Evolutionary conservation across 2,797 vertebrate species (phyloP), one percentile per base, ranked within the genome.

Genomic region (Borostomias antarcticus): DNA sequence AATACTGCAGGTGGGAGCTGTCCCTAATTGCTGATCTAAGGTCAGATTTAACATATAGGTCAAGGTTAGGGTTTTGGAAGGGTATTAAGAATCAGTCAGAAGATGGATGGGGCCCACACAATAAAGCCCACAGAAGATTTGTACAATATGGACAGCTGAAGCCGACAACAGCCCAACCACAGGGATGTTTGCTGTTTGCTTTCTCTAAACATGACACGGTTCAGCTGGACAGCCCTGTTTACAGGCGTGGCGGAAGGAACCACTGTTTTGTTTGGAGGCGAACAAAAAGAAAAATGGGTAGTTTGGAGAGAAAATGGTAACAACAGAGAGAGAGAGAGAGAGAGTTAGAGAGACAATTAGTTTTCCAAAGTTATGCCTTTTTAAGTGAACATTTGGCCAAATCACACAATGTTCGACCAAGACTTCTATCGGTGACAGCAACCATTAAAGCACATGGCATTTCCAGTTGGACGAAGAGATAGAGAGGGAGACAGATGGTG

Each of bases 171-270:
- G 71, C 73, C 63, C 73, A 57, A 81, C 75, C 79, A 70, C 65
- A n/a, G 74, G 75, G 75, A 78, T 86, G 76, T 83, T 86, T 88
- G 80, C 79, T 81, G 72, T 81, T 85, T 83, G 75, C 73, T 66
- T 73, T 78, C 69, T 73, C 64, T 66, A 81, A 86, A 77, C 79
- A 83, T 69, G 80, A 84, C 76, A 80, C 67, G 82, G 67, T 69
- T 73, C 85, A 85, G 77, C 82, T 81, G 85, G 84, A 84, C 73
- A 30, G 68, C 54, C 82, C 58, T 13, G 70, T 81, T 85, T 82
- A 83, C 73, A 80, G 75, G 66, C 73, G 47, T 74, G 68, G 61
- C 47, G 13, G 73, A 85, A 76, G 13, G 73, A 85, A 76, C 68
- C 75, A 32, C 63, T 63, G 26, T 82, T 86, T 79, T 9, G 76